Evolutionary conservation across 2,113 vertebrate species (phyloP), one percentile per base, ranked within the genome.

Genomic region (Irena cyanogastra): DNA sequence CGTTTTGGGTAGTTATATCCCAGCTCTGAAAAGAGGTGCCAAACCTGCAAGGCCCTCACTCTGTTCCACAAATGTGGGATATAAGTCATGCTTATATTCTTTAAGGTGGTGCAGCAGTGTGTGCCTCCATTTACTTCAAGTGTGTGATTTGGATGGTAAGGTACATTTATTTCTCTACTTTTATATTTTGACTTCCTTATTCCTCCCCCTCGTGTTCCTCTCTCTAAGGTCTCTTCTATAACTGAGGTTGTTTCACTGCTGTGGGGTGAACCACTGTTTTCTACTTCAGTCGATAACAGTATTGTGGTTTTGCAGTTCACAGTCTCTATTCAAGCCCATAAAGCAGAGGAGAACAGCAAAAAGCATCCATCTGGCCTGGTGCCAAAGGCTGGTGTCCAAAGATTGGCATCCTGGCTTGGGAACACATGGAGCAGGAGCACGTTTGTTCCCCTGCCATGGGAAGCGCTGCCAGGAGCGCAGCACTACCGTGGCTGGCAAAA

Each of bases 341-440:
- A 71, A 89, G 63, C 44, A 54, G 89, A 95, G 66, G 70, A 93
- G 70, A 93, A 27, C 18, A 86, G 91, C 54, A 52, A 47, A 39
- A 60, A 87, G 44, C 57, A 63, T 89, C 69, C 84, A 13, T 33
- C 56, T 95, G 95, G 87, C 84, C 90, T 49, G 44, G 27, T 72
- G 87, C 96, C 92, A 28, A n/a, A 42, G 60, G 82, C 96, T 95
- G 95, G 64, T 90, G 89, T 79, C 92, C 83, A 89, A 93, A 70
- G 85, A 37, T 69, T 91, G 95, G 84, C 83, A 89, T 83, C 61
- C n/a, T 60, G 2, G 4, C 78, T 59, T 42, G 49, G 86, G 69
- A 96, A 66, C 79, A 39, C 75, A 71, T 20, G 69, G 78, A 89
- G 44, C 16, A 74, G 83, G 79, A 90, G 41, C n/a, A 1, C 2